Evolutionary conservation across 2,888 invertebrate species (phyloP), one percentile per base, ranked within the genome.

Genomic region (Drosophila putrida): DNA sequence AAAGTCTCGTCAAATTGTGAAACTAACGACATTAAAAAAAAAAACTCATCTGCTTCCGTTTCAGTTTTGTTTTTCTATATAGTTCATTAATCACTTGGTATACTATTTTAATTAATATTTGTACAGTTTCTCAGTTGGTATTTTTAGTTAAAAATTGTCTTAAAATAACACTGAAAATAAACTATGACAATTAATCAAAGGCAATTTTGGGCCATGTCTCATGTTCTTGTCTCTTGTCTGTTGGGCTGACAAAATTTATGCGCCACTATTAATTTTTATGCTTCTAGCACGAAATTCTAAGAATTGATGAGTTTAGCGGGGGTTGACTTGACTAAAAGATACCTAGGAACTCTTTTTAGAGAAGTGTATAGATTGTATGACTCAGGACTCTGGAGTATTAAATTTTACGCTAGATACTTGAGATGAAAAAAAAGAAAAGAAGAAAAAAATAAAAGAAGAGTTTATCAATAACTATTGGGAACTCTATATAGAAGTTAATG

Each of bases 191-290:
- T 79, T 79, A 79, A 79, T 79, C 80, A 79, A 59, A 76, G 62
- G 43, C 55, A 69, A 36, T 71, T 70, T 71, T 69, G 39, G 71
- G 49, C 60, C 61, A 62, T 74, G 75, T 59, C 58, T 39, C 62
- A 63, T 75, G 77, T 70, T 73, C 58, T 43, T 59, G 61, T 68
- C 44, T 73, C 58, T 43, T 59, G 61, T 68, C 44, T 57, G 60
- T 13, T 53, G 13, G 60, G 6, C 71, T 69, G 50, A 70, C 49
- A 68, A 71, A 80, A 79, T 79, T 80, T 79, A 76, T 78, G 78
- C 63, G 64, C 47, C 62, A 66, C 75, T 75, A 76, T 79, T 79
- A 78, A 78, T 78, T 77, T 75, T 78, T 63, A 78, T 78, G 75
- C 31, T 64, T 49, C 68, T 64, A 66, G 53, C 70, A 53, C 28